These are phyloP conservation scores for Microvelia longipes DNA, from an alignment of 1,140 invertebrate genomes.

Conservation along the genomic window DNA sequence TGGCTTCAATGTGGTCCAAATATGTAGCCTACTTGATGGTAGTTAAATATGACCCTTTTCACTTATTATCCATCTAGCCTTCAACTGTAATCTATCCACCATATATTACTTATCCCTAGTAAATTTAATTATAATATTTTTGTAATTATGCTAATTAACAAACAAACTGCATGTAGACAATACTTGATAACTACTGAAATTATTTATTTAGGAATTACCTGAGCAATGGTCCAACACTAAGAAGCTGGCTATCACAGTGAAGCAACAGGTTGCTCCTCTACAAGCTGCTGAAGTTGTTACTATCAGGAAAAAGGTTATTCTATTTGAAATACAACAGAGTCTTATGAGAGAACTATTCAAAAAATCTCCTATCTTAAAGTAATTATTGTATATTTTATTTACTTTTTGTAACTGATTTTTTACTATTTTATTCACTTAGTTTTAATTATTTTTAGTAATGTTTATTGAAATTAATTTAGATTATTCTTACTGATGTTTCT, in stretches of 20 bases:
- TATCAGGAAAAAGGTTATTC: constrained; percentile 67
- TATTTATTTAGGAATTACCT: constrained; percentile 57
- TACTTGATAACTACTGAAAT: no score
- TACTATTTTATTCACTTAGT: not conserved
- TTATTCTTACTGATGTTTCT: no score
- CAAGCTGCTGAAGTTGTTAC: constrained; percentile 86
- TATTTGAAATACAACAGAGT: constrained; percentile 69
- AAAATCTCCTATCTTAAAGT: constrained; percentile 31
- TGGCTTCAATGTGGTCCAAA: no score
- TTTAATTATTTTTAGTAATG: not conserved
- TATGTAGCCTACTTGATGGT: no score
- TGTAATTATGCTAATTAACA: no score
- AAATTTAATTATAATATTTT: no score
- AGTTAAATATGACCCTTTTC: no score
- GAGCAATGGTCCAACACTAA: constrained; percentile 93
- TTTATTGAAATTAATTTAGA: no score
- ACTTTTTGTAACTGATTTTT: not conserved
- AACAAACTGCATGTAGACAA: no score
- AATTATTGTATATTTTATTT: constrained; percentile 1
- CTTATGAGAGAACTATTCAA: constrained; percentile 79
- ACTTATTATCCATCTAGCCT: no score
- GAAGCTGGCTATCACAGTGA: constrained; percentile 75
- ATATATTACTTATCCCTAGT: no score
- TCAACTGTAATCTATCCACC: no score
- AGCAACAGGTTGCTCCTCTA: constrained; percentile 84